Percentiles rank a stretch among this genome's conserved stretches.
phyloP scores from a whole-genome alignment of 2,888 invertebrate species.

The Cantharis nigra region DNA sequence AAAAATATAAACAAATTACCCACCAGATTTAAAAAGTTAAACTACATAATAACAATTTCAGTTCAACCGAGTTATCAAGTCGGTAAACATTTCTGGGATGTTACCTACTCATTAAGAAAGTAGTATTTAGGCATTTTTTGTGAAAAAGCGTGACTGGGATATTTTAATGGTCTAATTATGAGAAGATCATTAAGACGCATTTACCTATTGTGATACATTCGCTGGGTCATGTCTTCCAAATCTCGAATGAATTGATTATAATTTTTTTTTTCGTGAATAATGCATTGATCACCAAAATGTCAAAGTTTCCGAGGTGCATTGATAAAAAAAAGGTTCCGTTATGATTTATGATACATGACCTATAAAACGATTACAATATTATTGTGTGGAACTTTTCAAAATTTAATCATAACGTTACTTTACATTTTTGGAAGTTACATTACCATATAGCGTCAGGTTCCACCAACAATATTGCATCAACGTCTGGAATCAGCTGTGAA shows the following conservation, averaged over 20 bases:
- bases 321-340: background rate
- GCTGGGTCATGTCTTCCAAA: background rate
- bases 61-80: background rate
- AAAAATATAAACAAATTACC: background rate
- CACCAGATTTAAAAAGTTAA: background rate
- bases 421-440: background rate
- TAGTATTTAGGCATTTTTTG: background rate
- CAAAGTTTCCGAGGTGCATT: background rate
- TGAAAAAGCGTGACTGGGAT: background rate
- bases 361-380: background rate
- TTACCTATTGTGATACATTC: background rate
- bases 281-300: background rate
- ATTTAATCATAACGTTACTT: background rate
- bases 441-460: background rate
- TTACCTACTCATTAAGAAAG: background rate
- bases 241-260: background rate
- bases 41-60: background rate
- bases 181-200: background rate
- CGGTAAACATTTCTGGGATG: background rate
- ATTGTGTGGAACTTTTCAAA: background rate
- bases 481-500: background rate
- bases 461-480: background rate
- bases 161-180: background rate
- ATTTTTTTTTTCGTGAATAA: background rate
- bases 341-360: background rate